phyloP scores from a whole-genome alignment of 2,113 vertebrate genomes.

The Brienomyrus brachyistius region DNA sequence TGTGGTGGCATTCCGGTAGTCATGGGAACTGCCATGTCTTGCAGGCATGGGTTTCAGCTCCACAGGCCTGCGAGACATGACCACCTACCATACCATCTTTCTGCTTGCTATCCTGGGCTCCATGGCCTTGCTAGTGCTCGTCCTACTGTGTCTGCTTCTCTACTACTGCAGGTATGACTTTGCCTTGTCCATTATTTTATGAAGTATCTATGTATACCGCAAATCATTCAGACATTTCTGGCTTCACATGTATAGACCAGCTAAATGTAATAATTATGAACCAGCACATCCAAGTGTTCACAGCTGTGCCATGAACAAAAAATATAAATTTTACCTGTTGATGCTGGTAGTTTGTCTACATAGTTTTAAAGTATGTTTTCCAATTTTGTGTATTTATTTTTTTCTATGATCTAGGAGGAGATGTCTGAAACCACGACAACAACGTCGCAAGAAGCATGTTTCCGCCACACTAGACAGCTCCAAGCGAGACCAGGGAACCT shows the following conservation, averaged over 20 bases:
- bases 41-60: slow-evolving; percentile 60
- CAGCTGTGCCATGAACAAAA: not conserved
- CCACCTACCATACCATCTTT: slow-evolving; percentile 79
- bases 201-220: not conserved
- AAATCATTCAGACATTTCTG: not conserved
- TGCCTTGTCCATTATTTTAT: not conserved
- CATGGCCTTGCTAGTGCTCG: slow-evolving; percentile 70
- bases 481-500: slow-evolving; percentile 85
- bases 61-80: slow-evolving; percentile 66
- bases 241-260: not conserved
- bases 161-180: slow-evolving; percentile 76
- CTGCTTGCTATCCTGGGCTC: slow-evolving; percentile 77
- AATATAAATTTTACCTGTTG: not conserved
- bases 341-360: not conserved
- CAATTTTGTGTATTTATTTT: not conserved
- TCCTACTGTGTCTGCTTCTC: slow-evolving; percentile 74
- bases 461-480: slow-evolving; percentile 64
- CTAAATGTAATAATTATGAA: not conserved
- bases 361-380: not conserved
- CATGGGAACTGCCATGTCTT: slow-evolving; percentile 25
- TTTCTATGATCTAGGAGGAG: slow-evolving; percentile 62
- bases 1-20: not conserved
- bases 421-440: slow-evolving; percentile 85
- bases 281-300: not conserved
- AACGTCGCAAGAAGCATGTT: slow-evolving; percentile 77